Evolutionary conservation across 2,113 vertebrate genomes (phyloP).

Genomic region (Castor canadensis): DNA sequence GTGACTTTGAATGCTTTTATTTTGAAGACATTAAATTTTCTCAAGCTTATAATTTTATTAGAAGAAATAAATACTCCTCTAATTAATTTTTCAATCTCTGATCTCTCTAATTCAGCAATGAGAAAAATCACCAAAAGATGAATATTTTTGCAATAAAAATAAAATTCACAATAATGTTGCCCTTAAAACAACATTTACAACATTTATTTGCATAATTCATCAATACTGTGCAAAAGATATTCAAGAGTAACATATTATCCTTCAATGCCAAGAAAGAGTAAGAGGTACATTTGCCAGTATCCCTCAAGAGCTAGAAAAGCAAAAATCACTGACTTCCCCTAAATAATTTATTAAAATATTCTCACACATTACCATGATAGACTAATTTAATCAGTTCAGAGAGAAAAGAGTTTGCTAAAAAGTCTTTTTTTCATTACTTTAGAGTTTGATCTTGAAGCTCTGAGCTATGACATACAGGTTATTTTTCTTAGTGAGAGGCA

Average conservation of each 20-base stretch:
- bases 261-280: conserved; percentile 31
- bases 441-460: conserved; percentile 70
- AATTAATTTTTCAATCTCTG: conserved; percentile 35
- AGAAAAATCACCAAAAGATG: conserved; percentile 31
- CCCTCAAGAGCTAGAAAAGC: conserved; percentile 48
- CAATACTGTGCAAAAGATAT: neutral
- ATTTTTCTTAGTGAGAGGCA: conserved; percentile 80
- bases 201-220: conserved; percentile 61
- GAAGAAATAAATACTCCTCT: neutral
- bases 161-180: neutral
- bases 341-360: conserved; percentile 46
- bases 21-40: conserved; percentile 11
- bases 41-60: neutral
- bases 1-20: neutral
- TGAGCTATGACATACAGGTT: conserved; percentile 73
- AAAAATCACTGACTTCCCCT: conserved; percentile 44
- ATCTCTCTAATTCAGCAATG: neutral
- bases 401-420: conserved; percentile 49
- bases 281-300: conserved; percentile 56
- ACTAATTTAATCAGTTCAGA: conserved; percentile 60
- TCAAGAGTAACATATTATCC: conserved; percentile 27
- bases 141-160: conserved; percentile 52
- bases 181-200: conserved; percentile 64
- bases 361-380: conserved; percentile 38
- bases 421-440: conserved; percentile 74